These are phyloP conservation scores for Urechis unicinctus DNA, from an alignment of 2,888 invertebrate genomes.

Conservation along the genomic window DNA sequence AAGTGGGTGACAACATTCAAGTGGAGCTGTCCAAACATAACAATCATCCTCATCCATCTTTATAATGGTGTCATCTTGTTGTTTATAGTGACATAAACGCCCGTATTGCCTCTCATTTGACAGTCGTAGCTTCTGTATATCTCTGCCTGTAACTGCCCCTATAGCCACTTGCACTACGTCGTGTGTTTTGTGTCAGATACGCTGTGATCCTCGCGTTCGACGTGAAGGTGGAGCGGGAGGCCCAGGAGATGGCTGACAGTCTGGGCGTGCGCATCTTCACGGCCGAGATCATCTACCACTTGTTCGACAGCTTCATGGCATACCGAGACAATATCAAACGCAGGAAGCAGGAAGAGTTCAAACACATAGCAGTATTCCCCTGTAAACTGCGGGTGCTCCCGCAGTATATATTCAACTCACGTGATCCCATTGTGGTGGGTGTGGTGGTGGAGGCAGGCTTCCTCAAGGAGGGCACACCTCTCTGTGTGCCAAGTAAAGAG, in stretches of 20 bases:
- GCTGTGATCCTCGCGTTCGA: conserved; percentile 99
- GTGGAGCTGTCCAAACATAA: too few species aligned
- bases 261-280: conserved; percentile 75
- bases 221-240: conserved; percentile 95
- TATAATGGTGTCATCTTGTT: too few species aligned
- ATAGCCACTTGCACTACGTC: too few species aligned
- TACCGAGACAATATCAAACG: conserved; percentile 77
- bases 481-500: conserved; percentile 95
- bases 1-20: too few species aligned
- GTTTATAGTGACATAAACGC: too few species aligned
- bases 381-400: conserved; percentile 78
- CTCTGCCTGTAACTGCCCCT: too few species aligned
- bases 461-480: conserved; percentile 90
- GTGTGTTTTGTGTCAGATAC: conserved; percentile 61
- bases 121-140: too few species aligned
- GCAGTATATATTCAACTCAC: conserved; percentile 93
- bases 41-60: too few species aligned
- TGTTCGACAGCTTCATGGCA: conserved; percentile 90
- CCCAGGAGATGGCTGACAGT: conserved; percentile 92
- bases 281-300: conserved; percentile 98
- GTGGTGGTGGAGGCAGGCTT: conserved; percentile 93
- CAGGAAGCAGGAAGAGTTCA: conserved; percentile 89
- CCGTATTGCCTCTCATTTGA: too few species aligned
- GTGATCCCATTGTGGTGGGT: conserved; percentile 96
- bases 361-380: conserved; percentile 95